Conservation (phyloP, 2,797 vertebrate genomes). For the Pangasius macronema region DNA sequence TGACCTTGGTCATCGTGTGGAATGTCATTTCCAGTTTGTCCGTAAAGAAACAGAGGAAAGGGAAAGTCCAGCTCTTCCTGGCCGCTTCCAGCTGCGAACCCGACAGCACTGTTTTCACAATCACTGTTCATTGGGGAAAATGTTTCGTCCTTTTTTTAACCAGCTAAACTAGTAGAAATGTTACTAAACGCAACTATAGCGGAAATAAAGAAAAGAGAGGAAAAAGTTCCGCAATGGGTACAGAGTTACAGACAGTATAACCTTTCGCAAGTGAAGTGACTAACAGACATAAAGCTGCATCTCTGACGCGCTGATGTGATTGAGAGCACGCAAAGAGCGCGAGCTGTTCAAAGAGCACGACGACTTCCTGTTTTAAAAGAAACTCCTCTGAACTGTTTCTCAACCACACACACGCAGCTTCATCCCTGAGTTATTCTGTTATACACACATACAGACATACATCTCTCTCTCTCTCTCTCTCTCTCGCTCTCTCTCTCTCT, state of each 20-base stretch:
- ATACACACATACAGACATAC: too few relatives aligned
- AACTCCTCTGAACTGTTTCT: conserved; percentile 39
- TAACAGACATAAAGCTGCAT: neutral
- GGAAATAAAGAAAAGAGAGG: too few relatives aligned
- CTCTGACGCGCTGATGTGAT: conserved; percentile 1
- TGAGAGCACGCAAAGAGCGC: conserved; percentile 7
- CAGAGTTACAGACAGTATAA: neutral
- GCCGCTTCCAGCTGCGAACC: conserved; percentile 67
- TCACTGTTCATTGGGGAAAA: conserved; percentile 51
- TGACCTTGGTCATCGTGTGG: conserved; percentile 79
- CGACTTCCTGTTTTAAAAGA: conserved; percentile 54
- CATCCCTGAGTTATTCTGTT: neutral
- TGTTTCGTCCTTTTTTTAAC: neutral
- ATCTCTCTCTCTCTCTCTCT: too few relatives aligned
- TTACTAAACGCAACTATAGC: neutral
- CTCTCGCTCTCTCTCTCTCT: too few relatives aligned
- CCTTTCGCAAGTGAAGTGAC: neutral
- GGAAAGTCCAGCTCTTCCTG: conserved; percentile 90
- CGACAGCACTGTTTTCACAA: conserved; percentile 45
- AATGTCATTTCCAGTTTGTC: conserved; percentile 70
- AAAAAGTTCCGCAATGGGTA: neutral
- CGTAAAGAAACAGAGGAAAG: conserved; percentile 82
- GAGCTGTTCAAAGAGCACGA: conserved; percentile 37
- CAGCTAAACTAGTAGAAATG: neutral
- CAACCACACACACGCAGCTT: neutral